Base-by-base conservation (phyloP, 2,888 invertebrate species). In the Clusia tigrina region DNA sequence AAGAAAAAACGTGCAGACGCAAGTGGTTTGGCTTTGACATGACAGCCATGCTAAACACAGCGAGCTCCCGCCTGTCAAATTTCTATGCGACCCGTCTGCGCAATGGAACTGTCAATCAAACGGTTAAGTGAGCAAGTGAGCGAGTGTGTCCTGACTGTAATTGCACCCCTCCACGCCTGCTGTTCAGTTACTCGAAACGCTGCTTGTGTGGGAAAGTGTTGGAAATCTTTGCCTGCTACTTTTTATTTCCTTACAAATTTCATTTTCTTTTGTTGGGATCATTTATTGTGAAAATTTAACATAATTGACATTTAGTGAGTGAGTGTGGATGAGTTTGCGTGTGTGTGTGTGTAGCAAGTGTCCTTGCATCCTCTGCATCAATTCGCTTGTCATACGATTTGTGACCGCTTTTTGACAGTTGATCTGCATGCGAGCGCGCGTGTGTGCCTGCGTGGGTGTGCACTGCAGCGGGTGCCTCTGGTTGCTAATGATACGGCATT, bases 51-150 rank as follows among this genome's bases (percentile, higher is more conserved):
- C n/a, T 32, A 32, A 32, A 6, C 32, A 12, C 32, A n/a, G n/a
- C n/a, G n/a, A n/a, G n/a, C n/a, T n/a, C n/a, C n/a, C n/a, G n/a
- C n/a, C n/a, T n/a, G n/a, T n/a, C n/a, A n/a, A n/a, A n/a, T n/a
- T n/a, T n/a, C n/a, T n/a, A n/a, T n/a, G n/a, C n/a, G 32, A 32
- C 6, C 6, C 6, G 32, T 12, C 67, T 54, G 58, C 60, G 26
- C 38, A 61, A 64, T 67, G 64, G 62, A 65, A 57, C 72, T 72
- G 76, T 73, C 74, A 76, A 74, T 76, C 74, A 76, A 71, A 63
- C 23, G 24, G 23, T 57, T 12, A 6, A 24, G 22, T 53, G 58
- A 60, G 59, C 48, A 24, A 18, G 53, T 10, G 24, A 53, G 15
- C 10, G 24, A 15, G 12, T 23, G 23, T 23, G 38, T n/a, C 23